These are phyloP conservation scores for Spatulosminthurus flaviceps DNA, from an alignment of 2,888 invertebrate genomes.

Conservation along the genomic window DNA sequence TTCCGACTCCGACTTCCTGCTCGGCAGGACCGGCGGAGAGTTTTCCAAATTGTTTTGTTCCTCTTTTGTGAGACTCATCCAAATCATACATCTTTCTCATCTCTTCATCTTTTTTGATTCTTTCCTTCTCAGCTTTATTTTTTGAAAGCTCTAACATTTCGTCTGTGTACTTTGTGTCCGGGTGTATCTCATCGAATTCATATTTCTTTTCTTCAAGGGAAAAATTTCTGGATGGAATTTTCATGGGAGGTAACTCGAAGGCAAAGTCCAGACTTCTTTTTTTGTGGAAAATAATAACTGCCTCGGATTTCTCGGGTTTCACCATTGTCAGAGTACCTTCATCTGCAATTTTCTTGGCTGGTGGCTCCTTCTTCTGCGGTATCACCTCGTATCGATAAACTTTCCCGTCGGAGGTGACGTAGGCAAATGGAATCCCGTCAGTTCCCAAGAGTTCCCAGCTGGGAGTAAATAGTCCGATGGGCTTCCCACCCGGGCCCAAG, in stretches of 20 bases:
- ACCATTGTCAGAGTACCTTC: not conserved
- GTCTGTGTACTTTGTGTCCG: not conserved
- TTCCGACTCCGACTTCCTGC: not conserved
- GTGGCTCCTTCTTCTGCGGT: not conserved
- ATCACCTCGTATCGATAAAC: conserved; percentile 39
- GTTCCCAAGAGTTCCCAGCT: conserved; percentile 38
- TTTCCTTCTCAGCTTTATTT: conserved; percentile 1
- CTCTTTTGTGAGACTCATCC: conserved; percentile 20
- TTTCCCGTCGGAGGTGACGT: conserved; percentile 28
- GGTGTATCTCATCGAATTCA: not conserved
- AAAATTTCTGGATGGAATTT: not conserved
- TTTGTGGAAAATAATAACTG: not conserved
- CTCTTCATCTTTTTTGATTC: not conserved
- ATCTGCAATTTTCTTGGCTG: not conserved
- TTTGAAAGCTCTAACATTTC: not conserved
- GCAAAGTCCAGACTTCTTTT: conserved; percentile 8
- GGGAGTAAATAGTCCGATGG: conserved; percentile 28
- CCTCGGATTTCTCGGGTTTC: not conserved
- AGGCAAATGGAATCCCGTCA: conserved; percentile 35
- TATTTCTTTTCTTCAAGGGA: not conserved
- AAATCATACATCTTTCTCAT: conserved; percentile 6
- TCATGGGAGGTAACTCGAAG: conserved; percentile 19
- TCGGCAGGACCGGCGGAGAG: not conserved
- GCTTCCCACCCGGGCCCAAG: conserved; percentile 13
- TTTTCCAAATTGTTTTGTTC: not conserved